A percentile compares a stretch with the other conserved stretches of the same genome.
phyloP scores from a whole-genome alignment of 2,797 vertebrate species.

The Coregonus suidteri region DNA sequence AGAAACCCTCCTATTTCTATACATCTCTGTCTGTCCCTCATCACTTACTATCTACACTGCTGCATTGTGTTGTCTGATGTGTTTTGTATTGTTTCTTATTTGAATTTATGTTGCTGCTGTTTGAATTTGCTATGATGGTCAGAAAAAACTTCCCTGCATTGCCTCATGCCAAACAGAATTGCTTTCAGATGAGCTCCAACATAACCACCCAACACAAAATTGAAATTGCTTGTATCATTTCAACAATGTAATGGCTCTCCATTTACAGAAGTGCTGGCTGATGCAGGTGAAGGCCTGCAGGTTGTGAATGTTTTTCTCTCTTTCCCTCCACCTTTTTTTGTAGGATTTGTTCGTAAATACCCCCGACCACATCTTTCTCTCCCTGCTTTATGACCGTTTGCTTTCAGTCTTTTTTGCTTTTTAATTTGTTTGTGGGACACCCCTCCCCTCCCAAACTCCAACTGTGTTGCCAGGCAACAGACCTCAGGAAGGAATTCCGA shows the following conservation, averaged over 20 bases:
- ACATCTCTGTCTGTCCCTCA: slow-evolving; percentile 26
- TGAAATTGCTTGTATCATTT: not conserved
- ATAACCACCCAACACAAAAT: not conserved
- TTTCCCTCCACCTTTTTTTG: slow-evolving; percentile 34
- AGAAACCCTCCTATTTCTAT: slow-evolving; percentile 13
- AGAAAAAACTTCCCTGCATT: not conserved
- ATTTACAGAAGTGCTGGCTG: not conserved
- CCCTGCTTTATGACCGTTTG: slow-evolving; percentile 43
- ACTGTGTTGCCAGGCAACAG: slow-evolving; percentile 41
- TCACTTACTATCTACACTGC: slow-evolving; percentile 29
- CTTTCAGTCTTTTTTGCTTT: slow-evolving; percentile 34
- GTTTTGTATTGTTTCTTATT: not conserved
- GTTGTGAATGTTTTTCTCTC: slow-evolving; percentile 34
- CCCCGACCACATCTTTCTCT: slow-evolving; percentile 20
- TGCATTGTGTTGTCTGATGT: not conserved
- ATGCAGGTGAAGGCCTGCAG: slow-evolving; percentile 12
- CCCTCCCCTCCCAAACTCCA: slow-evolving; percentile 11
- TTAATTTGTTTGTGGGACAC: slow-evolving; percentile 49
- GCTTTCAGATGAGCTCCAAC: no score
- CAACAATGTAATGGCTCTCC: not conserved
- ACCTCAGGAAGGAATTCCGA: slow-evolving; percentile 44
- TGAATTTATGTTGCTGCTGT: not conserved
- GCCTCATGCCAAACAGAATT: no score
- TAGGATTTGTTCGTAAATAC: slow-evolving; percentile 49
- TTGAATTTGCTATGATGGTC: not conserved